phyloP scores from a whole-genome alignment of 2,113 vertebrate genomes.

The Brachypodius melanocephalos region DNA sequence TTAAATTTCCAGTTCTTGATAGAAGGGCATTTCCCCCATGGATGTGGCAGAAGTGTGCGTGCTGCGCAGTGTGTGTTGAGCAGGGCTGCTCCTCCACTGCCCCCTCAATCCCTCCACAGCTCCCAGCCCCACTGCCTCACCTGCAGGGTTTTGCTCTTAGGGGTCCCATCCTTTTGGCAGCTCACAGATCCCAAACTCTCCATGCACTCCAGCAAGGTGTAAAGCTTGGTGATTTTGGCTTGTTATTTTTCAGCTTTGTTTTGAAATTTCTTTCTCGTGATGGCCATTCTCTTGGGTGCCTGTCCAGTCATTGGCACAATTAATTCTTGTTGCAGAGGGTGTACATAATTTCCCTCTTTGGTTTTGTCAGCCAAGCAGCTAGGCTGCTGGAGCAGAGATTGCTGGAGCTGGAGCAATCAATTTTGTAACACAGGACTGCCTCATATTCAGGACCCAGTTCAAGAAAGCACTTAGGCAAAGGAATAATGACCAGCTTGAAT shows the following conservation, averaged over 20 bases:
- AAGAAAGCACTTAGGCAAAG: constrained; percentile 16
- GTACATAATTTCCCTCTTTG: not conserved
- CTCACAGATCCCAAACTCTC: not conserved
- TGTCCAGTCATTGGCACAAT: not conserved
- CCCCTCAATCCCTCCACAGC: accelerated
- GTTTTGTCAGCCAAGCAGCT: not conserved
- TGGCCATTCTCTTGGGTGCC: not conserved
- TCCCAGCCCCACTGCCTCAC: accelerated
- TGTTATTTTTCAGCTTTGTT: not conserved
- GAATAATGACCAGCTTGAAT: not conserved
- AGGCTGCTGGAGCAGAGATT: not conserved
- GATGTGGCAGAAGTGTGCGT: not conserved
- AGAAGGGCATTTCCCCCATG: accelerated
- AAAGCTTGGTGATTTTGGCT: not conserved
- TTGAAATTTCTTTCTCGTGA: not conserved
- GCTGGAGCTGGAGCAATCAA: not conserved
- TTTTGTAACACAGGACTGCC: not conserved
- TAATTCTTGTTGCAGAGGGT: accelerated
- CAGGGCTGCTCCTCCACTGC: not conserved
- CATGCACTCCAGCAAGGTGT: not conserved
- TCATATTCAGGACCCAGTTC: not conserved
- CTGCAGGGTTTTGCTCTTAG: not conserved
- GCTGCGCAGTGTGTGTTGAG: not conserved
- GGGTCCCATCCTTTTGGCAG: not conserved
- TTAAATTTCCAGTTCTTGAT: not conserved